phyloP scores from a whole-genome alignment of 2,113 vertebrate species.

The Hymenochirus boettgeri region DNA sequence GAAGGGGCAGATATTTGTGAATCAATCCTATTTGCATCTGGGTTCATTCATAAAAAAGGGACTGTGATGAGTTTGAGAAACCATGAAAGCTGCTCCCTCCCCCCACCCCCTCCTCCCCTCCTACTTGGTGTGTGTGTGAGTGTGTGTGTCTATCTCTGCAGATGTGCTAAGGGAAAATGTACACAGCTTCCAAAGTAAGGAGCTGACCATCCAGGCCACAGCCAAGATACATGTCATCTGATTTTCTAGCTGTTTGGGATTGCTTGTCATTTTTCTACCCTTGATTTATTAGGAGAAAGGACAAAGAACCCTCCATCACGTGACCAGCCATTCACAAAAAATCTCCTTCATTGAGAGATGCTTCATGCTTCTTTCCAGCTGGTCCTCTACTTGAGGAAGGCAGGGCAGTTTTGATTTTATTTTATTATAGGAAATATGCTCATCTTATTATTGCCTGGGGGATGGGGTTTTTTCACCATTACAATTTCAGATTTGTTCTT shows the following conservation, averaged over 20 bases:
- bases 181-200: background rate
- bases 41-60: conserved; percentile 49
- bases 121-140: conserved; percentile 8
- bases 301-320: conserved; percentile 47
- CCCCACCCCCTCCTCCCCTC: conserved; percentile 18
- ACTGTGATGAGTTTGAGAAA: conserved; percentile 25
- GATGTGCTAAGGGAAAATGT: conserved; percentile 18
- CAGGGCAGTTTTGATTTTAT: background rate
- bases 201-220: conserved; percentile 9
- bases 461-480: background rate
- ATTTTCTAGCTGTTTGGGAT: conserved; percentile 14
- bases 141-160: conserved; percentile 25
- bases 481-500: background rate
- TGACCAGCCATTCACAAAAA: conserved; percentile 53
- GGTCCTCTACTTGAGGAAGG: background rate
- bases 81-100: conserved; percentile 29
- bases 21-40: conserved; percentile 44
- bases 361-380: conserved; percentile 18
- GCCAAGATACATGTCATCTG: background rate
- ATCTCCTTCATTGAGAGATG: conserved; percentile 38
- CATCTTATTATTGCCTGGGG: background rate
- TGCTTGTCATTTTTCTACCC: conserved; percentile 36
- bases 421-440: background rate
- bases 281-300: conserved; percentile 43
- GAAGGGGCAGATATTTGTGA: conserved; percentile 45